Evolutionary conservation across 2,113 vertebrate species (phyloP).

Genomic region (Todiramphus saurophagus): DNA sequence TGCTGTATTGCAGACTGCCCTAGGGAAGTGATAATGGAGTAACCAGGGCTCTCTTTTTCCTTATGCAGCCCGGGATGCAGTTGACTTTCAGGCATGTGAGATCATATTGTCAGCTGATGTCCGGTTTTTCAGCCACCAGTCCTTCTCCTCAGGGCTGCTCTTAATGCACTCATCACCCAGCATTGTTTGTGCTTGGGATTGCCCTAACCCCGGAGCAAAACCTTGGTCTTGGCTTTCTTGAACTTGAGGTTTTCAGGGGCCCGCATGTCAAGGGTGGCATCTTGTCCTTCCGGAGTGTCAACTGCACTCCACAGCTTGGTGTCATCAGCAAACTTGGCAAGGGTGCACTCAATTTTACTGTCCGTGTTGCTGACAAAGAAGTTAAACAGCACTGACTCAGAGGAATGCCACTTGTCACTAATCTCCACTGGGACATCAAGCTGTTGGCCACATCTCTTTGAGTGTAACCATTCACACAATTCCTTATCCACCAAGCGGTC

Average conservation of each 20-base stretch:
- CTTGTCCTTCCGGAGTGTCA: not conserved
- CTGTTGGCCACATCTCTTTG: not conserved
- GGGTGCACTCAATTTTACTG: not conserved
- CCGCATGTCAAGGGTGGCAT: not conserved
- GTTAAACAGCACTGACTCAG: not conserved
- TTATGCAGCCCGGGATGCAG: not conserved
- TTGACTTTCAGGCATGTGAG: not conserved
- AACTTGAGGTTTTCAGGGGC: not conserved
- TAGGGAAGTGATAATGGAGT: too few relatives aligned
- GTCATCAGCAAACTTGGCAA: not conserved
- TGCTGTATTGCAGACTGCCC: too few relatives aligned
- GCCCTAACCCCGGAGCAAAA: not conserved
- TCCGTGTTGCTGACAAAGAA: not conserved
- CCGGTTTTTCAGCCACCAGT: not conserved
- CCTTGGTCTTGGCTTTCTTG: not conserved
- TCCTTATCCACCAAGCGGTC: not conserved
- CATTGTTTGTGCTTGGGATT: not conserved
- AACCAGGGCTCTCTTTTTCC: fast-evolving
- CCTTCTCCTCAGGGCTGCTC: not conserved
- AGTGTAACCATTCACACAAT: not conserved
- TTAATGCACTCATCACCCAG: not conserved
- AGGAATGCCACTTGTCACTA: not conserved
- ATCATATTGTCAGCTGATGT: not conserved
- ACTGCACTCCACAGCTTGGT: not conserved
- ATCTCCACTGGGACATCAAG: not conserved